Base-by-base conservation (phyloP, 2,113 vertebrate genomes). In the Polypterus senegalus region DNA sequence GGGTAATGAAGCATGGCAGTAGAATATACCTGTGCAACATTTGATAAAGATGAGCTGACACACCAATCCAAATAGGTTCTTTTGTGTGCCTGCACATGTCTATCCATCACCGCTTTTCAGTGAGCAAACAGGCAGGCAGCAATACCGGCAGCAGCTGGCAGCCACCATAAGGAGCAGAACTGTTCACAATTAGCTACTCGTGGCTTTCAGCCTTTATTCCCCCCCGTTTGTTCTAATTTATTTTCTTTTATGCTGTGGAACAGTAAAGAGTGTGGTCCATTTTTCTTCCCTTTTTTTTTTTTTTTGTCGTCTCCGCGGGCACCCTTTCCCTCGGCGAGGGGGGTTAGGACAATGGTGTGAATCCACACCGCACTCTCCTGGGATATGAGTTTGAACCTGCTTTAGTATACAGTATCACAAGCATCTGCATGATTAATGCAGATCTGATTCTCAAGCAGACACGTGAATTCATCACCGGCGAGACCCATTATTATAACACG, bases 1-100 rank as follows among this genome's bases (percentile, higher is more conserved):
- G 83, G 91, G 90, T 95, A 95, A 97, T 97, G 92, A 94, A 92
- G 92, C 93, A 89, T 95, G 90, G 89, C 91, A 85, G 86, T 86
- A 91, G 89, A 94, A 93, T 93, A 94, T 94, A 97, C 92, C 93
- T 92, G 89, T 88, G 89, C 89, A 91, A 91, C 89, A 92, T 93
- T 93, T 94, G 92, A 97, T 97, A 97, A 94, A 97, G 93, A 95
- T 89, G 91, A 91, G 91, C 92, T 97, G 91, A 97, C 92, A 95
- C 83, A 83, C 87, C 87, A 92, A 91, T 94, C 90, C 92, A 97
- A 94, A 97, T 92, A 93, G 92, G 91, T 87, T 93, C 91, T 88
- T 93, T 91, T 94, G 90, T 92, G 88, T 84, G 85, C 82, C 81
- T 80, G 88, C 89, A 88, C 82, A 82, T 86, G 88, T 92, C 91